A percentile compares a stretch with the other conserved stretches of the same genome.
These are phyloP conservation scores for Oenanthe melanoleuca DNA, from an alignment of 2,113 vertebrate species.

Conservation along the genomic window DNA sequence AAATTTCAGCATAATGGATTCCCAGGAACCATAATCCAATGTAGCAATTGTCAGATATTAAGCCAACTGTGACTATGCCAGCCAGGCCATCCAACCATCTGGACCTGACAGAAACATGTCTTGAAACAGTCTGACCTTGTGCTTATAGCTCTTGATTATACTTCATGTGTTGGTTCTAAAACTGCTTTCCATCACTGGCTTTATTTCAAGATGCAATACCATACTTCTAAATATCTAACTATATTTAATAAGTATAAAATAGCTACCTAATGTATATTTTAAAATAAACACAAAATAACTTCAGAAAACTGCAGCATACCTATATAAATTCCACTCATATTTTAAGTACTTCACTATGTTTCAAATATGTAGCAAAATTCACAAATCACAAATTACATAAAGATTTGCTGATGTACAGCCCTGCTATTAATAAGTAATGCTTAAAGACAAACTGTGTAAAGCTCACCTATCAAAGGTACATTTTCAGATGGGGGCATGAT, in stretches of 20 bases:
- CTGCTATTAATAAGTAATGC: background rate
- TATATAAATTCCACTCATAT: background rate
- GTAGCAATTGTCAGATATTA: background rate
- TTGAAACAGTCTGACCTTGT: background rate
- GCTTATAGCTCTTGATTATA: background rate
- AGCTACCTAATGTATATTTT: background rate
- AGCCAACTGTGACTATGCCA: background rate
- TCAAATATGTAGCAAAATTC: background rate
- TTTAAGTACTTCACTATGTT: background rate
- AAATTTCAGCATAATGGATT: background rate
- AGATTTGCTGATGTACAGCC: background rate
- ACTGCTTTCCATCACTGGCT: background rate
- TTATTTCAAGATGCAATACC: background rate
- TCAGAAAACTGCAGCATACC: background rate
- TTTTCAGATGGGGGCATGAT: conserved; percentile 98
- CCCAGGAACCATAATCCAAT: background rate
- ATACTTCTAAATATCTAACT: background rate
- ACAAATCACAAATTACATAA: background rate
- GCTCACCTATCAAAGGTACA: conserved; percentile 93
- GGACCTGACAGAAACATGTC: background rate
- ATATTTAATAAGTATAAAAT: background rate
- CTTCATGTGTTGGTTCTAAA: background rate
- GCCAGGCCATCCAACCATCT: background rate
- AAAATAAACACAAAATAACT: background rate
- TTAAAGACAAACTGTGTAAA: background rate